Base-by-base conservation (phyloP, 2,888 invertebrate genomes). In the Ormyrus nitidulus region DNA sequence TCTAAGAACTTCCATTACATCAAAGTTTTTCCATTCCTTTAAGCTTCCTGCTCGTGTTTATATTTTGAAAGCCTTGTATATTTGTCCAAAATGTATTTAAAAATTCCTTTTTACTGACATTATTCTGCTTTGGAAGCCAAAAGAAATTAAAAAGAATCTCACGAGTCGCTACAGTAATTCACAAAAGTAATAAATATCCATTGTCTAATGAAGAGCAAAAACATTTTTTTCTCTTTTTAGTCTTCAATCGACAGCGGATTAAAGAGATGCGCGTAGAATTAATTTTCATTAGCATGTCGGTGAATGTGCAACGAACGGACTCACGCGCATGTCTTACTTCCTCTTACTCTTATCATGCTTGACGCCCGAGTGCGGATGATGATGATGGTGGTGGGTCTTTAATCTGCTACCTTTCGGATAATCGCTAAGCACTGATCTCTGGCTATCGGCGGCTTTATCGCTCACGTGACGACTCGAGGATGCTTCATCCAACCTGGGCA, bases 291-390 rank as follows among this genome's bases (percentile, higher is more conserved):
- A 65, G 58, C 66, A 13, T 66, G 11, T 66, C n/a, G 19, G n/a
- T 53, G 13, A 4, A 19, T 73, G 19, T 11, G 48, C 51, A 51
- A 58, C 66, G 79, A 74, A 62, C 62, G 68, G 74, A 70, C 68
- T 61, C 66, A 66, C 46, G 6, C 53, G 68, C 48, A 49, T 44
- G 66, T 8, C 66, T 88, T 89, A 89, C 87, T 89, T 90, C 87
- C 88, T 87, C 86, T 89, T 90, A 86, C 83, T 87, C 85, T 89
- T 90, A 85, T 90, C 89, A 84, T 87, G 86, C 85, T 89, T 89
- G 84, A 85, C 84, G 84, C 82, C 85, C 84, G 86, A 83, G 78
- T 84, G 86, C 77, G 86, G 86, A 85, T 88, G 87, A 85, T 88
- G 88, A 81, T 87, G 85, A 77, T 74, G 86, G 49, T 81, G 82